Evolutionary conservation across 2,113 vertebrate genomes (phyloP), one percentile per base, ranked within the genome.

Genomic region (Equus przewalskii): DNA sequence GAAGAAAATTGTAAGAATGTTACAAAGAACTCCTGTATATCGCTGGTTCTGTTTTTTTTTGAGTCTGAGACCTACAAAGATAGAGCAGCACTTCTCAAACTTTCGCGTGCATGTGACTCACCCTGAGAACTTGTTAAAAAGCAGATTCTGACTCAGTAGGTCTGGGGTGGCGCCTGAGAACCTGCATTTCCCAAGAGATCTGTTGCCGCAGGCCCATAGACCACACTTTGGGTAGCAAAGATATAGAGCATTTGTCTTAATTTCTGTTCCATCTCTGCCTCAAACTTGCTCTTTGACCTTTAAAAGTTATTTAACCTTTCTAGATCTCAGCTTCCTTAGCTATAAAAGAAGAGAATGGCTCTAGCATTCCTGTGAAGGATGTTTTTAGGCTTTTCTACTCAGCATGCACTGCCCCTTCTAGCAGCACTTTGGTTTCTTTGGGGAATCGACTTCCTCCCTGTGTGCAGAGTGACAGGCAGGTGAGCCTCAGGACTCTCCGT

Each of bases 241-340:
- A 1, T 30, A 7, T 13, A 19, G 54, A 30, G 19, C 3, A 6
- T 70, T 54, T 58, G 46, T 36, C 56, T 56, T 33, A 65, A 54
- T 75, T 76, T 76, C 41, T 62, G 9, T 67, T 70, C 64, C 46
- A 44, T 65, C 15, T 67, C 65, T 51, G 13, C 49, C 18, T 56
- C 69, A 33, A 6, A 60, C 56, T 72, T 92, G 60, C 36, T 46
- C 67, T 64, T 65, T 72, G 93, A 65, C 78, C 58, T 89, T 89
- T 41, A 56, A 78, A 56, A 54, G 19, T 26, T 70, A 84, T 72
- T 80, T 86, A 19, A 21, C n/a, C 56, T 76, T 67, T 84, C 65
- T 86, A 41, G 60, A 70, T 33, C 58, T 67, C 14, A 36, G 44
- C 54, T 82, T 82, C 56, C 67, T 89, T 83, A 28, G 24, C 15